These are phyloP conservation scores for Liodrosophila aerea DNA, from an alignment of 2,888 invertebrate species.

Conservation along the genomic window DNA sequence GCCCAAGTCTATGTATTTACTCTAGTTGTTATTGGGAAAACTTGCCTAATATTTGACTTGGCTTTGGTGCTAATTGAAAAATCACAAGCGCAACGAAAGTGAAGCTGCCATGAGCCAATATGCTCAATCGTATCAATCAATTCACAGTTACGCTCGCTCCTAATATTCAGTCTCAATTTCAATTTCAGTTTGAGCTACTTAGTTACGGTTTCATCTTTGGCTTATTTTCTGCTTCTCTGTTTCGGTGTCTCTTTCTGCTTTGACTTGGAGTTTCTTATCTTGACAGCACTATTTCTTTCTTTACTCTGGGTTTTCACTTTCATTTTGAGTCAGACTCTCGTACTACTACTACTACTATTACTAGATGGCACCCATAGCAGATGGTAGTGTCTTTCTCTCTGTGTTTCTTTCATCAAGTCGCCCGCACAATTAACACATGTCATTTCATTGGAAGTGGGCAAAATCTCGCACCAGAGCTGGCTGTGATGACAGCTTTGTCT, in stretches of 20 bases:
- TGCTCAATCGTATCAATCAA: slow-evolving; percentile 16
- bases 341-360: slow-evolving; percentile 5
- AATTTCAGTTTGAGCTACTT: slow-evolving; percentile 4
- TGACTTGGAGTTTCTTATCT: slow-evolving; percentile 4
- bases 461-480: too few species aligned
- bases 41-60: slow-evolving; percentile 22
- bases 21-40: neutral
- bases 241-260: slow-evolving; percentile 8
- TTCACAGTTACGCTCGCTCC: slow-evolving; percentile 20
- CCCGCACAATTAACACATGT: neutral
- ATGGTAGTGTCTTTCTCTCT: slow-evolving; percentile 3
- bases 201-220: neutral
- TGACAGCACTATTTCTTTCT: slow-evolving; percentile 11
- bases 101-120: slow-evolving; percentile 36
- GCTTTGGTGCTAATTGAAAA: slow-evolving; percentile 52
- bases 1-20: neutral
- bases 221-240: neutral
- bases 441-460: neutral
- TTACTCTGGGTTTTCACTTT: slow-evolving; percentile 45
- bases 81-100: slow-evolving; percentile 55
- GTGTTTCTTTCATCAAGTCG: neutral
- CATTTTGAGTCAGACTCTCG: slow-evolving; percentile 19
- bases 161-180: slow-evolving; percentile 15
- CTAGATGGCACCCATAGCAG: slow-evolving; percentile 20
- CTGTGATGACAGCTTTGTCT: neutral